Evolutionary conservation across 2,797 vertebrate genomes (phyloP).

Genomic region (Liparis tanakae): DNA sequence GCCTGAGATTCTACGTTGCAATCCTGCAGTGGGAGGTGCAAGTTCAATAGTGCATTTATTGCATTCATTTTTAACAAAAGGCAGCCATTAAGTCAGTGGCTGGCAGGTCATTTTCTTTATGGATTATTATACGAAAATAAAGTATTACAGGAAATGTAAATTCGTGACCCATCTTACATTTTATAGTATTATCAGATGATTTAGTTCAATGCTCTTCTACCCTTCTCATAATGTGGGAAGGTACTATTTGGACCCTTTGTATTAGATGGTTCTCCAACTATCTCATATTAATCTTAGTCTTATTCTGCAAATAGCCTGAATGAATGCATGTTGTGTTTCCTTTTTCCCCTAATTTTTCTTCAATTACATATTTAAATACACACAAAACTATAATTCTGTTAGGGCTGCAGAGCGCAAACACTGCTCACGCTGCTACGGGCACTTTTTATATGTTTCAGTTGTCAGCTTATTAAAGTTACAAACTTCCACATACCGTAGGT

Average conservation of each 20-base stretch:
- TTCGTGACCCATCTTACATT: constrained; percentile 27
- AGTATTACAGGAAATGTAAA: not conserved
- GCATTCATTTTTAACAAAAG: constrained; percentile 35
- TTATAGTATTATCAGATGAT: constrained; percentile 16
- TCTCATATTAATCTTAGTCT: constrained; percentile 16
- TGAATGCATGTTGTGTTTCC: constrained; percentile 11
- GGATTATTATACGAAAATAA: constrained; percentile 16
- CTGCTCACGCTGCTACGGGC: constrained; percentile 43
- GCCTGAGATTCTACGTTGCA: constrained; percentile 40
- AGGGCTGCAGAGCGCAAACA: constrained; percentile 47
- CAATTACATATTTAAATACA: constrained; percentile 44
- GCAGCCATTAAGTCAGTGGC: constrained; percentile 30
- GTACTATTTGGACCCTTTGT: constrained; percentile 25
- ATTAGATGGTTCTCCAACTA: constrained; percentile 11
- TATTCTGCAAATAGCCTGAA: constrained; percentile 20
- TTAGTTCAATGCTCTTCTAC: not conserved
- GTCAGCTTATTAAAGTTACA: constrained; percentile 83
- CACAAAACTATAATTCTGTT: not conserved
- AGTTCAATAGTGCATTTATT: constrained; percentile 31
- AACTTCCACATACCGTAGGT: constrained; percentile 71
- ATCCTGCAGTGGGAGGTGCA: constrained; percentile 34
- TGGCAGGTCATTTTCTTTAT: constrained; percentile 37
- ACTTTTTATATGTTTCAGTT: constrained; percentile 82
- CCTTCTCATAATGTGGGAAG: not conserved
- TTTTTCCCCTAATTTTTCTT: constrained; percentile 2